These are phyloP conservation scores for Poecilus cupreus DNA, from an alignment of 2,888 invertebrate genomes.

Conservation along the genomic window DNA sequence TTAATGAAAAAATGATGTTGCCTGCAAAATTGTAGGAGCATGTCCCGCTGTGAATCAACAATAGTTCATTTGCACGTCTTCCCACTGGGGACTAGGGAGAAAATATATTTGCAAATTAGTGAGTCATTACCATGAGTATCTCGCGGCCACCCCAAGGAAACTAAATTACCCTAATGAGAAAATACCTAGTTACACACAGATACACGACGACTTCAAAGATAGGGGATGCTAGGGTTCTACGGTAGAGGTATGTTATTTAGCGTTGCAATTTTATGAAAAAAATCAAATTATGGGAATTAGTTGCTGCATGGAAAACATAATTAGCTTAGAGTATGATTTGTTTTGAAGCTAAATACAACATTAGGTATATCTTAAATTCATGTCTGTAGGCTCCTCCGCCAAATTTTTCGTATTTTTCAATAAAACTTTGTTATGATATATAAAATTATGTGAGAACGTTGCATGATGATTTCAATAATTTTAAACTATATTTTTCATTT, in stretches of 20 bases:
- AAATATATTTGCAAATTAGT: slow-evolving; percentile 66
- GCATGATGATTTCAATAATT: no score
- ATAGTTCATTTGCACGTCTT: slow-evolving; percentile 72
- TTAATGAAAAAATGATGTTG: no score
- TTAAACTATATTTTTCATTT: no score
- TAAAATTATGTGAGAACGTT: no score
- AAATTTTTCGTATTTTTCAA: no score
- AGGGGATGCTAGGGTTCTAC: slow-evolving; percentile 62
- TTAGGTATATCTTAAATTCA: no score
- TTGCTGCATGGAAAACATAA: neutral
- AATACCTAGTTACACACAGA: slow-evolving; percentile 67
- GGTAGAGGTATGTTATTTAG: neutral
- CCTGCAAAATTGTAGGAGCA: no score
- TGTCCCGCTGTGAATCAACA: slow-evolving; percentile 71
- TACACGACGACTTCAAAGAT: slow-evolving; percentile 66
- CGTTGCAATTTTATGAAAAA: neutral
- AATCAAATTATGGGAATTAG: slow-evolving; percentile 9
- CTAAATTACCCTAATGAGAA: slow-evolving; percentile 66
- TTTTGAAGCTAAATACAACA: neutral
- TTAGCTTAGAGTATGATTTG: neutral
- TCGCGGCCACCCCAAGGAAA: slow-evolving; percentile 65
- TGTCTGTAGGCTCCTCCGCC: no score
- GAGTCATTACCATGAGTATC: slow-evolving; percentile 67
- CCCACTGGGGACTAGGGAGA: slow-evolving; percentile 63
- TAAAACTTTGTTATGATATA: no score